These are phyloP conservation scores for Rhagoletis zephyria DNA, from an alignment of 1,140 invertebrate species.

Conservation along the genomic window DNA sequence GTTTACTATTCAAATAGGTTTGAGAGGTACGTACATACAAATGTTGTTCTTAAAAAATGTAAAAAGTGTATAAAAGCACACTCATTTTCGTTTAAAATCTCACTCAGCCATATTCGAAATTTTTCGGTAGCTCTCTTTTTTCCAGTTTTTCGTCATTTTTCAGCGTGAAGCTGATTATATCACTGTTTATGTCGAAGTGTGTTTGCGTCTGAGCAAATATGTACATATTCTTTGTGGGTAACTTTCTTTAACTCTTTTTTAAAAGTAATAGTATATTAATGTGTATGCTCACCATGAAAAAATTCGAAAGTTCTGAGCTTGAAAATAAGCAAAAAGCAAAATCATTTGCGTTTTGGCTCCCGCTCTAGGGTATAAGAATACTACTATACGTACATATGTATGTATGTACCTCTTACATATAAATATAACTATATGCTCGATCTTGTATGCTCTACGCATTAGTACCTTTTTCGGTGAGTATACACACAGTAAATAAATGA, in stretches of 20 bases:
- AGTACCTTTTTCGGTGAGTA: neutral
- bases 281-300: neutral
- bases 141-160: neutral
- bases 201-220: neutral
- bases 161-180: neutral
- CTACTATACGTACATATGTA: neutral
- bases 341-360: no score
- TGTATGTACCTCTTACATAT: no score
- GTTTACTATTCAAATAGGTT: no score
- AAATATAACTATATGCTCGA: neutral
- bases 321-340: neutral
- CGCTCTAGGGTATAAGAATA: neutral
- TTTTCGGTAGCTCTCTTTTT: neutral
- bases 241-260: neutral
- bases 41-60: no score
- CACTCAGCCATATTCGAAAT: no score
- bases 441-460: constrained; percentile 12
- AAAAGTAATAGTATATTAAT: neutral
- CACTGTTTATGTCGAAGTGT: neutral
- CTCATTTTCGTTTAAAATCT: neutral
- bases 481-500: neutral
- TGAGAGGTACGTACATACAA: no score
- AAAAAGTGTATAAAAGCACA: no score
- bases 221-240: neutral
- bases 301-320: constrained; percentile 12